These are phyloP conservation scores for Melanchra persicariae DNA, from an alignment of 2,888 invertebrate genomes.

Conservation along the genomic window DNA sequence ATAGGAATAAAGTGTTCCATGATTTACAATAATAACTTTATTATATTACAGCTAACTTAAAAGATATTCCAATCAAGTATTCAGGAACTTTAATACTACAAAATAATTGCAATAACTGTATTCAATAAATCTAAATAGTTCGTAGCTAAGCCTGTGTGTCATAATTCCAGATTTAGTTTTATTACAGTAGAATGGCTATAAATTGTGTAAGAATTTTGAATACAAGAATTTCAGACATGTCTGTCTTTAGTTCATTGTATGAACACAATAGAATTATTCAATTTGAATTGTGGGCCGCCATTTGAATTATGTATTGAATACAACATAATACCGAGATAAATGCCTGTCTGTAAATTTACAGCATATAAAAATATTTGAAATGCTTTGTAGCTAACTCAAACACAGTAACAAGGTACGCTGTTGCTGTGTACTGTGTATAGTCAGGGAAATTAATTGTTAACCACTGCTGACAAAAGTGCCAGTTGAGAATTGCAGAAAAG, in stretches of 20 bases:
- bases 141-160: constrained; percentile 18
- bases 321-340: constrained; percentile 23
- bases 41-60: not conserved
- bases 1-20: constrained; percentile 1
- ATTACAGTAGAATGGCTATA: constrained; percentile 40
- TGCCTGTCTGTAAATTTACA: constrained; percentile 4
- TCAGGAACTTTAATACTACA: constrained; percentile 23
- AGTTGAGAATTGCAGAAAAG: no score
- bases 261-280: constrained; percentile 33
- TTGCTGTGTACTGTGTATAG: not conserved
- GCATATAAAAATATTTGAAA: constrained; percentile 3
- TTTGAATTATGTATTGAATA: constrained; percentile 45
- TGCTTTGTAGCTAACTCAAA: not conserved
- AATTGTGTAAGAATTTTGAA: constrained; percentile 46
- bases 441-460: no score
- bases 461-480: no score
- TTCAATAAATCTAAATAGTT: constrained; percentile 33
- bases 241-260: constrained; percentile 52
- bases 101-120: constrained; percentile 43
- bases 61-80: constrained; percentile 9
- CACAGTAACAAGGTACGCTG: not conserved
- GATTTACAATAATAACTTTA: constrained; percentile 10
- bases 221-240: constrained; percentile 47
- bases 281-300: constrained; percentile 18
- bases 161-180: constrained; percentile 20